Base-by-base conservation (phyloP, 2,113 vertebrate genomes). In the Dromaius novaehollandiae region DNA sequence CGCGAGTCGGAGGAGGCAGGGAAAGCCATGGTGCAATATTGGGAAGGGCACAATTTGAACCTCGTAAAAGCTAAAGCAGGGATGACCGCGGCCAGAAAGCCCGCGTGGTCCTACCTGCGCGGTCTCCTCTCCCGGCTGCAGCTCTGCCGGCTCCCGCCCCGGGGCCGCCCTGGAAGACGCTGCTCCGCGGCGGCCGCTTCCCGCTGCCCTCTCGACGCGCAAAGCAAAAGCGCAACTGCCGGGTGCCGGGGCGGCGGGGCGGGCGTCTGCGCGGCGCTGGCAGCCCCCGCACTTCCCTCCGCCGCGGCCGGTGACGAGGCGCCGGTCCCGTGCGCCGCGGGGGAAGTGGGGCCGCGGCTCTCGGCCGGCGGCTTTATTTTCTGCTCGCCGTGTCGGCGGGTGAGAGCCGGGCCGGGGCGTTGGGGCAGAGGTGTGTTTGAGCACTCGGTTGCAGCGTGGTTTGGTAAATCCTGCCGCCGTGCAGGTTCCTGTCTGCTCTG, bases 81-180 rank as follows among this genome's bases (percentile, higher is more conserved):
- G 17, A 1, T 2, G 6, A 0, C 2, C 0, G 78, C 42, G 0
- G 28, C 24, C 25, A 6, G 0, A 8, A n/a, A 51, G 48, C 22
- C 11, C 0, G 2, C 6, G 4, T 11, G 3, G 28, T 86, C 96
- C 56, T 97, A 97, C 97, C 97, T 95, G 19, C 1, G 40, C 13
- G 0, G 42, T 4, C 21, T 8, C 5, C 15, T 15, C 1, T 7
- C 7, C 9, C 1, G 61, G 82, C 56, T 20, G 77, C 34, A 69
- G 28, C 42, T 70, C 48, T 44, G 65, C 11, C 16, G 50, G 66
- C 24, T 30, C 38, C 53, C 34, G 19, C 7, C 34, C 48, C 21
- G 7, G 44, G 17, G 17, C 56, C 56, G 34, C 46, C 16, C n/a
- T 24, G 40, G 24, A 42, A 61, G n/a, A 22, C 24, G n/a, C 44